These are phyloP conservation scores for Halcyon smyrnensis DNA, from an alignment of 2,797 vertebrate genomes.

Conservation along the genomic window DNA sequence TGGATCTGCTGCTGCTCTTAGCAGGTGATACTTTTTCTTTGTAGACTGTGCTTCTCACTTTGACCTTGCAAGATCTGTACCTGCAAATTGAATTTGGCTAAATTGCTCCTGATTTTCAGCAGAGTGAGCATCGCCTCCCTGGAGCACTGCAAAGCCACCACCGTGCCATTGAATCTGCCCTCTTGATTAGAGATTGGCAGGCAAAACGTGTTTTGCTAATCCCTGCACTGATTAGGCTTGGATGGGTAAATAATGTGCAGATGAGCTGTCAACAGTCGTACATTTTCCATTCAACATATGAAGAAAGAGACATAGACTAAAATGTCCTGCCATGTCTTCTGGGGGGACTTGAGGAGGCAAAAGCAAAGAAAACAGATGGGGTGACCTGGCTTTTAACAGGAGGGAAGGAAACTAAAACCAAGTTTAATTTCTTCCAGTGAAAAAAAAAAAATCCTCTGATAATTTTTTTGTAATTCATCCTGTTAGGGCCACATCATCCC, in stretches of 20 bases:
- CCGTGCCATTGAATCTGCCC: not conserved
- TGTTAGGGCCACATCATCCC: not conserved
- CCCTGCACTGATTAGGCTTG: not conserved
- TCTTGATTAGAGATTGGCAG: slow-evolving; percentile 50
- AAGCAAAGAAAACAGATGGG: not conserved
- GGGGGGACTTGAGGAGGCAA: not conserved
- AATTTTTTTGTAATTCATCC: not conserved
- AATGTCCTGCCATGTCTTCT: not conserved
- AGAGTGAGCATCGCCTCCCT: not conserved
- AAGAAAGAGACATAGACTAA: not conserved
- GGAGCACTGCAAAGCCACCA: not conserved
- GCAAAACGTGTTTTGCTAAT: slow-evolving; percentile 44
- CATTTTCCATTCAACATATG: not conserved
- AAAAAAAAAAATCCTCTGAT: not conserved
- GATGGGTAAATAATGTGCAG: slow-evolving; percentile 37
- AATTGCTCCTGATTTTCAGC: slow-evolving; percentile 40
- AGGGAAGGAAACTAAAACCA: not conserved
- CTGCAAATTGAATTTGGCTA: slow-evolving; percentile 51
- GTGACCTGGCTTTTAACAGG: not conserved
- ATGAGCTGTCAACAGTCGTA: not conserved
- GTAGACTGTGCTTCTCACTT: not conserved
- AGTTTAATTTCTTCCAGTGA: not conserved
- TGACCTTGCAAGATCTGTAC: slow-evolving; percentile 34
- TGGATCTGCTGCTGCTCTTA: not conserved
- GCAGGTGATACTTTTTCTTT: not conserved